Base-by-base conservation (phyloP, 1,140 invertebrate genomes). In the Platyscapa corneri region DNA sequence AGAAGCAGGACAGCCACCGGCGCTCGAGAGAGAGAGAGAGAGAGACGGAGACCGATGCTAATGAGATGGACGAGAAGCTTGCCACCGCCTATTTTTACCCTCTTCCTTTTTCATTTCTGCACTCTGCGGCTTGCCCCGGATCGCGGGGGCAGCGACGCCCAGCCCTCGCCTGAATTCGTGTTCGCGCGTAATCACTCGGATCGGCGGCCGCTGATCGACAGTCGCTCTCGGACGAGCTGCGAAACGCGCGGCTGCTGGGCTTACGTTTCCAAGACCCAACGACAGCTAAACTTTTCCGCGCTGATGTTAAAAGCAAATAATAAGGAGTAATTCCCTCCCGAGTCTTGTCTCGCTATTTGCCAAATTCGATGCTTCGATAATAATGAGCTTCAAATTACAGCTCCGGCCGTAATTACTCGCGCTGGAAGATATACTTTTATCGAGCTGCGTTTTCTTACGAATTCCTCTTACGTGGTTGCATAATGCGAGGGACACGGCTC, bases 21-120 rank as follows among this genome's bases (percentile, higher is more conserved):
- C 1, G 65, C 32, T 14, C 16, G 42, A 23, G 79, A 46, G 53
- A 20, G 60, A 3, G n/a, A 67, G n/a, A 67, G 65, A 67, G 65
- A 70, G 67, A 39, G 67, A 70, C 0, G 2, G 67, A 37, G 14
- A n/a, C 0, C n/a, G 72, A 67, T 77, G 75, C 37, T 84, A 84
- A 84, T 67, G 56, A 84, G 82, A 77, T 46, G 46, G 67, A 56
- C 60, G 74, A 76, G n/a, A 56, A n/a, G 39, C 70, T 39, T 34
- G 42, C 65, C 30, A 20, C 27, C n/a, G 18, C n/a, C 18, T 18
- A n/a, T n/a, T 77, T 67, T n/a, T 37, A 14, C 76, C 65, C 30
- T 60, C 3, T 18, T 67, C 27, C 23, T 46, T 80, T 46, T 65
- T 49, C 12, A 27, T n/a, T 67, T 42, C 46, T 80, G 37, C 39